Evolutionary conservation across 2,797 vertebrate species (phyloP).

Genomic region (Halcyon leucocephala): DNA sequence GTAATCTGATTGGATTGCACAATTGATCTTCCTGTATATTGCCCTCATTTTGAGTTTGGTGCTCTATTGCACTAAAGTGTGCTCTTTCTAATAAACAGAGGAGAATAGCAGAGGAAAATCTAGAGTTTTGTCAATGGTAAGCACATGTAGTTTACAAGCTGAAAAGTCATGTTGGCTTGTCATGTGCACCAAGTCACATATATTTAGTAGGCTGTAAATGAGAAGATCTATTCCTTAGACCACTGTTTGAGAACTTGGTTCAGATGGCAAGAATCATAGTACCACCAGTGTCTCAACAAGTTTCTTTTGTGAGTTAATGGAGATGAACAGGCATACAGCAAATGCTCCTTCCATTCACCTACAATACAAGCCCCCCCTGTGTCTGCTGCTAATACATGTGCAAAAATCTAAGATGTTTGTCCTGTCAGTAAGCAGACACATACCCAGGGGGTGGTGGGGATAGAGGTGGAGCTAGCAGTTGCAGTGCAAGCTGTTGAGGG

Average conservation of each 20-base stretch:
- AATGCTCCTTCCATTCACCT: neutral
- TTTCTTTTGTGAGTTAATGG: neutral
- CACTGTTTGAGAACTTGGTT: neutral
- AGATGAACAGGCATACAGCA: neutral
- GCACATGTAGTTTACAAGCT: neutral
- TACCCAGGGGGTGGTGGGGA: neutral
- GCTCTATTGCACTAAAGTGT: neutral
- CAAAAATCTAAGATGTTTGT: neutral
- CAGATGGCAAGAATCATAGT: neutral
- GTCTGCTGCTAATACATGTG: fast-evolving
- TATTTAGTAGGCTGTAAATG: neutral
- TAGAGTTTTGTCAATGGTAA: neutral
- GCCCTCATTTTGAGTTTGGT: neutral
- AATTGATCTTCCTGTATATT: neutral
- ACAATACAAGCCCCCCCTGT: fast-evolving
- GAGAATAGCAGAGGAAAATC: neutral
- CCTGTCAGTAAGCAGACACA: neutral
- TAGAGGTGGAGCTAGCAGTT: neutral
- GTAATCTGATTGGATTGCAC: neutral
- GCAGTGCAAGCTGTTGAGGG: neutral
- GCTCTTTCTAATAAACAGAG: neutral
- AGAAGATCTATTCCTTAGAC: neutral
- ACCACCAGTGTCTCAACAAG: neutral
- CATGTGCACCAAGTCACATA: neutral
- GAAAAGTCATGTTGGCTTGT: neutral